Evolutionary conservation across 2,888 invertebrate species (phyloP).

Genomic region (Lasioglossum zephyrum): DNA sequence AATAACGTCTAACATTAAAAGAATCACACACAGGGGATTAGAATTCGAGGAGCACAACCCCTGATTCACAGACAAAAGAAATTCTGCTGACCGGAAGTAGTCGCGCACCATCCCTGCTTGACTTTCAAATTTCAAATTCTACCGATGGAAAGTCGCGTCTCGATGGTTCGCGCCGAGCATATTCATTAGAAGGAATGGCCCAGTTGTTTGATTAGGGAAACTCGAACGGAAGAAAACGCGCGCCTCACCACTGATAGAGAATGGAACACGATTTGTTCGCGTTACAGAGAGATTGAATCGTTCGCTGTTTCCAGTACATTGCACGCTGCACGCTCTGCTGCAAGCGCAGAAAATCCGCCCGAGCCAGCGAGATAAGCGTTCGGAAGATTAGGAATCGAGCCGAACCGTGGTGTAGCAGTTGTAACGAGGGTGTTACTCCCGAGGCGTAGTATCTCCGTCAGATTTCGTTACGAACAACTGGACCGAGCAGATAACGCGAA

Average conservation of each 20-base stretch:
- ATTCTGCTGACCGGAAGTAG: not conserved
- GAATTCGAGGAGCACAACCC: too few species aligned
- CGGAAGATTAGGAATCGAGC: not conserved
- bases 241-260: not conserved
- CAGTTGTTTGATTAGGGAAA: not conserved
- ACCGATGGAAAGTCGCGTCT: not conserved
- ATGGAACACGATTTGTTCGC: not conserved
- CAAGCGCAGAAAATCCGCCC: not conserved
- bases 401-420: not conserved
- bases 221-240: not conserved
- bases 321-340: not conserved
- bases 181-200: not conserved
- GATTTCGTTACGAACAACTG: not conserved
- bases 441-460: not conserved
- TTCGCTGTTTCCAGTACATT: not conserved
- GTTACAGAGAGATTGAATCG: not conserved
- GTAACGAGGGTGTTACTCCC: not conserved
- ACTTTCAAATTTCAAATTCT: not conserved
- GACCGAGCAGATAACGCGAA: not conserved
- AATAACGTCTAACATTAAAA: too few species aligned
- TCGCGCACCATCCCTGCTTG: not conserved
- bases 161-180: not conserved
- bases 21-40: too few species aligned
- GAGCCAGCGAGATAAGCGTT: not conserved
- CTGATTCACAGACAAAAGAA: not conserved